phyloP scores from a whole-genome alignment of 1,140 invertebrate species.

The Achroia grisella region DNA sequence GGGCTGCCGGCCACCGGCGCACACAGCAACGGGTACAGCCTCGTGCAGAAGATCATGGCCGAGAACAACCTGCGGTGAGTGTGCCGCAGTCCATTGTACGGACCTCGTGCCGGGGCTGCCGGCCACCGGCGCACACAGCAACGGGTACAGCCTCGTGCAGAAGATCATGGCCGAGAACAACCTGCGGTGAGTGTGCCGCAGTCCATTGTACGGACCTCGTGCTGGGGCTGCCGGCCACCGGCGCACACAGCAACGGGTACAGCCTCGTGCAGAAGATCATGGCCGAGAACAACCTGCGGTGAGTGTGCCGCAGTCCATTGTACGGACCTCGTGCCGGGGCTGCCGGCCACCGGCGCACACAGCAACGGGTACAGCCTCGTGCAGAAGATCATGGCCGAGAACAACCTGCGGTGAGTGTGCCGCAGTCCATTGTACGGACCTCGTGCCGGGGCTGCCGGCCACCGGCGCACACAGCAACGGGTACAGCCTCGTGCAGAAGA shows the following conservation, averaged over 20 bases:
- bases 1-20: constrained; percentile 88
- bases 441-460: constrained; percentile 86
- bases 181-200: no score
- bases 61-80: no score
- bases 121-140: constrained; percentile 91
- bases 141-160: constrained; percentile 90
- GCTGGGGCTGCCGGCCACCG: constrained; percentile 87
- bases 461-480: constrained; percentile 93
- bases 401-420: no score
- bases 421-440: constrained; percentile 72
- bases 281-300: constrained; percentile 22
- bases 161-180: constrained; percentile 78
- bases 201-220: no score
- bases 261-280: constrained; percentile 86
- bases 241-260: constrained; percentile 94
- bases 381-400: constrained; percentile 77
- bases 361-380: constrained; percentile 94
- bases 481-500: constrained; percentile 87
- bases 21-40: constrained; percentile 94
- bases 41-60: constrained; percentile 82
- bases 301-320: constrained; percentile 28
- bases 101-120: constrained; percentile 86
- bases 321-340: no score
- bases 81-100: no score
- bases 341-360: constrained; percentile 89